Base-by-base conservation (phyloP, 2,888 invertebrate genomes). In the Heptascelio sp. region DNA sequence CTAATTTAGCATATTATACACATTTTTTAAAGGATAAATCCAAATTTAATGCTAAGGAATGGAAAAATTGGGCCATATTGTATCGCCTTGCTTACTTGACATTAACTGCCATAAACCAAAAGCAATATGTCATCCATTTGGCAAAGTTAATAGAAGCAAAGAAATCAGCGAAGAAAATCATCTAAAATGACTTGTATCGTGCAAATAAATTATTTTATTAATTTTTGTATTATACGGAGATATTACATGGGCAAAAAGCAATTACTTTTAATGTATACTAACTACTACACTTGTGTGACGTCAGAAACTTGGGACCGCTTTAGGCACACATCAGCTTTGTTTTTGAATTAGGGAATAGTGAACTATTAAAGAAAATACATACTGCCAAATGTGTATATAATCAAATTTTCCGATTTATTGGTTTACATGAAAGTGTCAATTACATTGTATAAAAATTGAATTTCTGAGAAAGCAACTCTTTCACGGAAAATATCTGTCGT, bases 251-350 rank as follows among this genome's bases (percentile, higher is more conserved):
- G 11, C 17, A 37, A 64, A 9, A 25, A 25, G 40, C 49, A 8
- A 71, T 71, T 64, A 65, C 65, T 2, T 64, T 57, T 51, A 78
- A 78, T 17, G 73, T 75, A 4, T 73, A 83, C 37, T 64, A 62
- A 21, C 43, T 78, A 3, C 3, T 46, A n/a, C 72, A 78, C 43
- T 17, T 82, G 8, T 13, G 51, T 3, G 30, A 57, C 62, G 77
- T 68, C 25, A 30, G 23, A n/a, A 37, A 73, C 34, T 83, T 70
- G 70, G 79, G 76, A n/a, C 80, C 72, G 4, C 46, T 78, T n/a
- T 73, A 68, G 65, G 26, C 73, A 34, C 78, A 78, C 46, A 55
- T 5, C 17, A 57, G 43, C 8, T 64, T 70, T 51, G 62, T 51
- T 0, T 71, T 65, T 64, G 71, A 78, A 64, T 40, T 15, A 23